Base-by-base conservation (phyloP, 2,888 invertebrate species). In the Drosophila mettleri region DNA sequence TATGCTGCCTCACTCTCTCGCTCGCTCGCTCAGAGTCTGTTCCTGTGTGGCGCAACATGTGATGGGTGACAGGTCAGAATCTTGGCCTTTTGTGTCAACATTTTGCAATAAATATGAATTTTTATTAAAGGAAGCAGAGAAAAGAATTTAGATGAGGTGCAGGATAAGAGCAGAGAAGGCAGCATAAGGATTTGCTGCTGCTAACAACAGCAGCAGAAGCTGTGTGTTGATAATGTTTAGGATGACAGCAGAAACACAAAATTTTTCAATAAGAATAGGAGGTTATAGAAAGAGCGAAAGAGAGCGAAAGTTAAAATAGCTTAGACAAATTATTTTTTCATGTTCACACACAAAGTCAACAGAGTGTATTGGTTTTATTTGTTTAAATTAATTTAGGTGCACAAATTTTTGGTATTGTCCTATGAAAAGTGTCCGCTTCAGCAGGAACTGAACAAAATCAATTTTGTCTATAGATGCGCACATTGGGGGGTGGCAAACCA, bases 91-190 rank as follows among this genome's bases (percentile, higher is more conserved):
- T 18, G 60, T 69, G 61, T 58, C 78, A 53, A 78, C 78, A 76
- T 69, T 82, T 80, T 83, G 82, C 82, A 83, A 82, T 82, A 82
- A 82, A 82, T 63, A 76, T 76, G 69, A 70, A 68, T 86, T 78
- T 86, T 82, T 86, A 82, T 82, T 68, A 66, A 55, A 49, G 76
- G 52, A 69, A 77, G 51, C 41, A 9, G 46, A 34, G 60, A 36
- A 33, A 20, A 3, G 48, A 51, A 49, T 5, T 12, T 41, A 46
- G 57, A 41, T 43, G 12, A 33, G 22, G 14, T 29, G 24, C 10
- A 24, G 52, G 38, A 52, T 36, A 52, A 36, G 14, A n/a, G 34
- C 8, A 34, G 1, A n/a, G 24, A 4, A 22, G 22, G 33, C 22
- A 34, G 49, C 33, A 49, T 7, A 33, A 49, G 49, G 49, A 51